Percentiles rank a stretch among this genome's conserved stretches.
Evolutionary conservation across 2,888 invertebrate genomes (phyloP).

Genomic region (Phyto melanocephala): DNA sequence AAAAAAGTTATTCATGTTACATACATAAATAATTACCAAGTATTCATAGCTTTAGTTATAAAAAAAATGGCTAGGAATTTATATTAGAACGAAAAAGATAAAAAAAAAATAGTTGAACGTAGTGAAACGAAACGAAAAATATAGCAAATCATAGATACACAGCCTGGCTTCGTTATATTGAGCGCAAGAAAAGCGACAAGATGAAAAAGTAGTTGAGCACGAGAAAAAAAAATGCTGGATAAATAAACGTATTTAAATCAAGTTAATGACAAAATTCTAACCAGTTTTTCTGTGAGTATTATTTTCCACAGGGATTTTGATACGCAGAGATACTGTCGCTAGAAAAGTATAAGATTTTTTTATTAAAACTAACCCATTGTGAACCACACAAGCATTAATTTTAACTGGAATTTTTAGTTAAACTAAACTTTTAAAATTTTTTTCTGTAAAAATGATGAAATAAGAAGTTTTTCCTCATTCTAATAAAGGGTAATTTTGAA

Average conservation of each 20-base stretch:
- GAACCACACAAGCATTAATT: too few relatives aligned
- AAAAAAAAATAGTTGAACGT: neutral
- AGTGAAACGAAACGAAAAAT: neutral
- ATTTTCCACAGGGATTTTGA: neutral
- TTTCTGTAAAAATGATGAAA: too few relatives aligned
- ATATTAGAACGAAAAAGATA: neutral
- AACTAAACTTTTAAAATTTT: too few relatives aligned
- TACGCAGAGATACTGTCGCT: neutral
- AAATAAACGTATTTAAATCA: constrained; percentile 37
- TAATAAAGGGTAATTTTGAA: too few relatives aligned
- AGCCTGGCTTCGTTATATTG: neutral
- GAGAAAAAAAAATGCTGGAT: neutral
- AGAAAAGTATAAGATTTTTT: neutral
- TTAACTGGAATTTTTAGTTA: too few relatives aligned
- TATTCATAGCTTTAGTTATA: constrained; percentile 22
- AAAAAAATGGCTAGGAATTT: neutral
- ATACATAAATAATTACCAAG: constrained; percentile 52
- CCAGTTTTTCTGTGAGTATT: neutral
- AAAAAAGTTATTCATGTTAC: constrained; percentile 21
- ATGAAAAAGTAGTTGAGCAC: neutral
- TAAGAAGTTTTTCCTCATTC: too few relatives aligned
- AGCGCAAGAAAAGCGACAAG: neutral
- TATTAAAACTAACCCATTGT: neutral
- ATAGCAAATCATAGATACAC: neutral
- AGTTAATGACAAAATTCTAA: constrained; percentile 40